Conservation (phyloP, 2,888 invertebrate genomes). For the Trachelus iudaicus region DNA sequence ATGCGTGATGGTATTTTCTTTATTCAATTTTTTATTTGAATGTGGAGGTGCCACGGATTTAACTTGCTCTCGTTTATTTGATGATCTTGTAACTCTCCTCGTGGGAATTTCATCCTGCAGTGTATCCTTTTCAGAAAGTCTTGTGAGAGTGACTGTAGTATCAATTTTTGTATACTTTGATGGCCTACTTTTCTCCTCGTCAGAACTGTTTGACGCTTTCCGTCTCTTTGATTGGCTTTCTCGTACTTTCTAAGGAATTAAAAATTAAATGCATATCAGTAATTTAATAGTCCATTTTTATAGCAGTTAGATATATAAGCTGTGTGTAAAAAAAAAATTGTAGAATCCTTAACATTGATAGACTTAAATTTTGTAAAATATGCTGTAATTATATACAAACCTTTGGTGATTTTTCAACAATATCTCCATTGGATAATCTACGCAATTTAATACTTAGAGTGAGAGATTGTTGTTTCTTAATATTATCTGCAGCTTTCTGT, state of each 20-base stretch:
- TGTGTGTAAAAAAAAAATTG: background rate
- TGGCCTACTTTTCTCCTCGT: slow-evolving; percentile 46
- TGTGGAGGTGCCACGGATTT: background rate
- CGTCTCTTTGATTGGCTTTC: slow-evolving; percentile 18
- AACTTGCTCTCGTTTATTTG: slow-evolving; percentile 1
- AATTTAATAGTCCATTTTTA: background rate
- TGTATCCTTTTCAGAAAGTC: slow-evolving; percentile 1
- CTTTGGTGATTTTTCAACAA: slow-evolving; percentile 15
- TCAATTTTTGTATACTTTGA: slow-evolving; percentile 22
- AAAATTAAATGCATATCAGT: background rate
- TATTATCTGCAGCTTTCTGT: slow-evolving; percentile 43
- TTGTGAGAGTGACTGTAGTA: slow-evolving; percentile 31
- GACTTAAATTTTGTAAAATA: background rate
- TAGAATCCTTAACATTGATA: background rate
- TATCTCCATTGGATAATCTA: slow-evolving; percentile 30
- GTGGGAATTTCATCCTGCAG: background rate
- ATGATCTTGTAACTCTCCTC: slow-evolving; percentile 6
- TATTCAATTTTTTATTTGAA: slow-evolving; percentile 27
- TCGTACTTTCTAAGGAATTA: slow-evolving; percentile 18
- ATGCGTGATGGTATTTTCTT: background rate
- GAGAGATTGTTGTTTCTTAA: slow-evolving; percentile 46
- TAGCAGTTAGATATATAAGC: background rate
- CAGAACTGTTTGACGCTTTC: slow-evolving; percentile 38
- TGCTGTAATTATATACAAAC: slow-evolving; percentile 22
- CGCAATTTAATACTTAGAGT: slow-evolving; percentile 35